A percentile compares a stretch with the other conserved stretches of the same genome.
phyloP scores from a whole-genome alignment of 2,797 vertebrate species.

The Falco concolor region DNA sequence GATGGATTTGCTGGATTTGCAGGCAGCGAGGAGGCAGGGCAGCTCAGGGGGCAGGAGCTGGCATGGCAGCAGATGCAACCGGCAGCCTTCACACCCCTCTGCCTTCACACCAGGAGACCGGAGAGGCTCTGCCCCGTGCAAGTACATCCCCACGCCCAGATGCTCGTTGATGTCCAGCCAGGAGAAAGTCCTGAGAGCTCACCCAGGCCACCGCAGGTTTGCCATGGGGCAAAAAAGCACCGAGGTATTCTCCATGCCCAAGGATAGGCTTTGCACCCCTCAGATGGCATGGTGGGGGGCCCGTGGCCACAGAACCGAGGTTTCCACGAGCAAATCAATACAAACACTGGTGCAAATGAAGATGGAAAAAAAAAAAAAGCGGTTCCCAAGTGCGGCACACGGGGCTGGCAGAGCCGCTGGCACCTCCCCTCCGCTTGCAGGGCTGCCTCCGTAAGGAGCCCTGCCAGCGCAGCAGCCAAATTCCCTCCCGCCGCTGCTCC shows the following conservation, averaged over 20 bases:
- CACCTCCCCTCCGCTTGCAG: constrained; percentile 55
- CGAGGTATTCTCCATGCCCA: background rate
- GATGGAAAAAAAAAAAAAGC: background rate
- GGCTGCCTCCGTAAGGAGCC: constrained; percentile 28
- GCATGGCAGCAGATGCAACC: background rate
- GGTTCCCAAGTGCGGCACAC: constrained; percentile 35
- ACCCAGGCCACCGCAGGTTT: background rate
- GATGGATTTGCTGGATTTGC: background rate
- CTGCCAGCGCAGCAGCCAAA: constrained; percentile 27
- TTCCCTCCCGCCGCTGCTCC: constrained; percentile 13
- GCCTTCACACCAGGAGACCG: background rate
- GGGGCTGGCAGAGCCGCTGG: constrained; percentile 38
- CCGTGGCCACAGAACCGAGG: background rate
- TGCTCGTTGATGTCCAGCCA: accelerated
- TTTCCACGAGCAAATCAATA: background rate
- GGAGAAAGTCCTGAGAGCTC: background rate
- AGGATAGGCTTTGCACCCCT: background rate
- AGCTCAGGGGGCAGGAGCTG: background rate
- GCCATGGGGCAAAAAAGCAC: background rate
- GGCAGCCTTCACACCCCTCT: background rate
- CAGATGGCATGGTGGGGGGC: background rate
- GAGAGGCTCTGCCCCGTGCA: background rate
- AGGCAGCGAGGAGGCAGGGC: background rate
- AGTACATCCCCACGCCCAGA: background rate
- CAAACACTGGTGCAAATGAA: background rate